Evolutionary conservation across 2,113 vertebrate genomes (phyloP), one percentile per base, ranked within the genome.

Genomic region (Bubo bubo): DNA sequence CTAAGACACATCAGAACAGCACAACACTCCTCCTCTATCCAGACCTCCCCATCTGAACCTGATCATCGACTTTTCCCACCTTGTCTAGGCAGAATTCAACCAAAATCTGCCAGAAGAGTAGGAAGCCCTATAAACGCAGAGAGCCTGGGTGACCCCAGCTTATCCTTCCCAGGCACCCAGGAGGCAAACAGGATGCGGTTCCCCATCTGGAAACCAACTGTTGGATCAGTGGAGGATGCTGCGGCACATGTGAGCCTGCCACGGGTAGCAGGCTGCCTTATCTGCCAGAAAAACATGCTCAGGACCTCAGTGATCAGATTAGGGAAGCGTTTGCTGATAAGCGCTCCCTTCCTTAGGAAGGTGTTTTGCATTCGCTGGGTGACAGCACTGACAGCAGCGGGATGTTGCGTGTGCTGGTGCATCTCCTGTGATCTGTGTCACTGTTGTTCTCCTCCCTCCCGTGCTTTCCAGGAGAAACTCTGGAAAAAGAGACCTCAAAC

Each of bases 121-220:
- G 20, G 30, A 68, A 68, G 12, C 37, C 49, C 20, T 45, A 12
- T 8, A 41, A 64, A 55, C 4, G 0, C 63, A 17, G 22, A 32
- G 53, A 35, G 28, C 8, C 30, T 62, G 18, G 43, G 4, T 21
- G 26, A 47, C 7, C 50, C 26, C 70, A 28, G 20, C 4, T 35
- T 5, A 4, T 12, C 55, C 20, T 23, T 56, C 53, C 35, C 1
- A 1, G 30, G 67, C 26, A 59, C 15, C 6, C 63, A 59, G 52
- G 21, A 43, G 5, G n/a, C n/a, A 41, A 24, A 28, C 0, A 0
- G 73, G 64, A 66, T 7, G 30, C 1, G 5, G 4, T 8, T 85
- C 13, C 35, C 30, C 23, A n/a, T 4, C 13, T 39, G 43, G 74
- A 83, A 66, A 39, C 32, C 45, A 67, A 23, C 10, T 20, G 30